Conservation (phyloP, 2,113 vertebrate species). For the Prunella fulvescens region DNA sequence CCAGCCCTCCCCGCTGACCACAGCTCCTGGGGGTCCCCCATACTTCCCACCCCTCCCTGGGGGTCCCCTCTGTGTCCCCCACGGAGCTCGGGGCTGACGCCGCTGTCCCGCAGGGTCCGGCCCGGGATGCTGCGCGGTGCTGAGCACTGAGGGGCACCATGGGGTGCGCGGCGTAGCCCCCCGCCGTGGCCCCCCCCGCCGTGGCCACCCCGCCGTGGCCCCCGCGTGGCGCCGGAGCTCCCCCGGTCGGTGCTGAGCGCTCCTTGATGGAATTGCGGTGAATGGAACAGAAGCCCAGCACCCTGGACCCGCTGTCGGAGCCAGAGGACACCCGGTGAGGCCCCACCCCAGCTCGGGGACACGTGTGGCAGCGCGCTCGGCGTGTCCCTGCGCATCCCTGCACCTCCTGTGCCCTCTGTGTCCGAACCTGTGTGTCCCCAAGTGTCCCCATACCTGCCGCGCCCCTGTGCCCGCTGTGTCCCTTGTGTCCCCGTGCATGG, state of each 20-base stretch:
- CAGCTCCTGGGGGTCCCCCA: background rate
- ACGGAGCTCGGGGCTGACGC: background rate
- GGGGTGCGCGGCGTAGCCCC: conserved; percentile 68
- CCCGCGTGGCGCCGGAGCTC: conserved; percentile 61
- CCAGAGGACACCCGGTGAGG: conserved; percentile 83
- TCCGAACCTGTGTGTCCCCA: background rate
- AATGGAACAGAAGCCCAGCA: conserved; percentile 87
- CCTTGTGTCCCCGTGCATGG: background rate
- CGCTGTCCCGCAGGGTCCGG: background rate
- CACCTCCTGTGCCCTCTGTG: background rate
- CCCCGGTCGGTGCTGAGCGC: conserved; percentile 71
- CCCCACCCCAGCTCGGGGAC: background rate
- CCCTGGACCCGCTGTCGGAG: conserved; percentile 83
- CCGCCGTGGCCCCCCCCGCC: background rate
- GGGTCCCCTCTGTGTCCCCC: background rate
- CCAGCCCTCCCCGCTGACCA: background rate
- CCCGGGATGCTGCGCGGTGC: conserved; percentile 35
- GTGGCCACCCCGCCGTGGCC: background rate
- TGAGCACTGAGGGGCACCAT: conserved; percentile 63
- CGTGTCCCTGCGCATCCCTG: fast-evolving
- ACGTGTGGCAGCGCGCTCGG: background rate
- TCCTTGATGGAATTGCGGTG: conserved; percentile 84
- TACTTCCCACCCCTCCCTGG: background rate
- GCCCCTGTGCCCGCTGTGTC: background rate
- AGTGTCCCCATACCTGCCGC: background rate